Evolutionary conservation across 2,888 invertebrate genomes (phyloP).

Genomic region (Ophion slaviceki): DNA sequence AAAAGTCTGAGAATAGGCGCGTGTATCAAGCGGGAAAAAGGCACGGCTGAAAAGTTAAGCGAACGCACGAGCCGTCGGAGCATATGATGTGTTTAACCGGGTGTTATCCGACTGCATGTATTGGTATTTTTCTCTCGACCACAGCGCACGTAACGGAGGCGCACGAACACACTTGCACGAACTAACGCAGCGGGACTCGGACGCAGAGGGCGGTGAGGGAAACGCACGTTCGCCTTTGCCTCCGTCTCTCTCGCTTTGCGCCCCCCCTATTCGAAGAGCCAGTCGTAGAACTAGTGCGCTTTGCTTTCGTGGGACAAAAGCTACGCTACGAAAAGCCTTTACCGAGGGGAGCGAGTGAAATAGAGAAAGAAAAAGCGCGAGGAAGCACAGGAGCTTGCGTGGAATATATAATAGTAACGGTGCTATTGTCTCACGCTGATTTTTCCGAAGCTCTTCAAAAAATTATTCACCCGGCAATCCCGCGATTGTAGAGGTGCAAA

Average conservation of each 20-base stretch:
- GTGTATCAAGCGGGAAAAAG: not conserved
- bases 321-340: constrained; percentile 18
- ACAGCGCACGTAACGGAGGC: not conserved
- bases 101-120: constrained; percentile 2
- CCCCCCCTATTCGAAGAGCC: constrained; percentile 8
- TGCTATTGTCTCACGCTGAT: too few relatives aligned
- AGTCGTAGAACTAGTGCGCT: constrained; percentile 19
- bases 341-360: not conserved
- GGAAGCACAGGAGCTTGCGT: constrained; percentile 9
- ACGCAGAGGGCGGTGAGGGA: not conserved
- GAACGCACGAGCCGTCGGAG: constrained; percentile 15
- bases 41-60: not conserved
- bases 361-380: not conserved
- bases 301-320: constrained; percentile 39
- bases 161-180: constrained; percentile 10
- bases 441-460: not conserved
- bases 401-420: constrained; percentile 7
- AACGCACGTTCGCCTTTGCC: constrained; percentile 25
- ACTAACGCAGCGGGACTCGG: not conserved
- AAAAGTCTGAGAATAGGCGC: not conserved
- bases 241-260: constrained; percentile 5
- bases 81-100: constrained; percentile 19
- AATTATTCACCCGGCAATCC: not conserved
- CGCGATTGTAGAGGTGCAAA: too few relatives aligned
- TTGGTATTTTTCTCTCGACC: not conserved